Percentiles rank a stretch among this genome's conserved stretches.
Conservation (phyloP, 2,797 vertebrate genomes). For the Platalea minor region DNA sequence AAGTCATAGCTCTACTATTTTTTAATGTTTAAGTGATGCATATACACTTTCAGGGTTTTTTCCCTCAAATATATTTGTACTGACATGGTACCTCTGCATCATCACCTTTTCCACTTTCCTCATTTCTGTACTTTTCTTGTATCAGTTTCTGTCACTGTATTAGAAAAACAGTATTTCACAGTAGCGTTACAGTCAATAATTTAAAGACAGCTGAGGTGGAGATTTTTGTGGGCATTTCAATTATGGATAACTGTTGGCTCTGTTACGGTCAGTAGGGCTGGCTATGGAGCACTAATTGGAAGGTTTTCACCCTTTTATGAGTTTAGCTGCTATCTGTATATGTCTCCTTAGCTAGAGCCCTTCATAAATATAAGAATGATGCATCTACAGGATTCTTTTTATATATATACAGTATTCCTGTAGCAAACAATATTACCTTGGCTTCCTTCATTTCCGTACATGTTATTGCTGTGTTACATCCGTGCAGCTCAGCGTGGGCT, state of each 20-base stretch:
- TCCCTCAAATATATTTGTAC: not conserved
- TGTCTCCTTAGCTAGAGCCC: not conserved
- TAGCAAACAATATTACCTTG: not conserved
- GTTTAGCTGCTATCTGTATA: not conserved
- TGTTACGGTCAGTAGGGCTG: not conserved
- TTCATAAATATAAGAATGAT: not conserved
- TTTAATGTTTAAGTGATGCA: not conserved
- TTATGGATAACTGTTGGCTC: not conserved
- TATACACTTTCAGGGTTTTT: not conserved
- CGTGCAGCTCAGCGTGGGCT: not conserved
- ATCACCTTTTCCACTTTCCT: not conserved
- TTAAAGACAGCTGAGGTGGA: slow-evolving; percentile 28
- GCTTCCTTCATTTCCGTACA: not conserved
- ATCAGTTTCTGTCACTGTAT: not conserved
- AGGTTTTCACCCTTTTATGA: not conserved
- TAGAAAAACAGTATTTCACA: slow-evolving; percentile 1
- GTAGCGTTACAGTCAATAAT: not conserved
- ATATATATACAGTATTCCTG: not conserved
- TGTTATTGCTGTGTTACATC: not conserved
- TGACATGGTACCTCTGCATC: not conserved
- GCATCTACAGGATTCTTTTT: not conserved
- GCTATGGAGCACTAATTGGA: not conserved
- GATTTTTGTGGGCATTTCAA: slow-evolving; percentile 24
- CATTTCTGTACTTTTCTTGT: not conserved
- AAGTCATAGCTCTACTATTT: not conserved